phyloP scores from a whole-genome alignment of 1,140 invertebrate genomes.

The Augochlora pura region DNA sequence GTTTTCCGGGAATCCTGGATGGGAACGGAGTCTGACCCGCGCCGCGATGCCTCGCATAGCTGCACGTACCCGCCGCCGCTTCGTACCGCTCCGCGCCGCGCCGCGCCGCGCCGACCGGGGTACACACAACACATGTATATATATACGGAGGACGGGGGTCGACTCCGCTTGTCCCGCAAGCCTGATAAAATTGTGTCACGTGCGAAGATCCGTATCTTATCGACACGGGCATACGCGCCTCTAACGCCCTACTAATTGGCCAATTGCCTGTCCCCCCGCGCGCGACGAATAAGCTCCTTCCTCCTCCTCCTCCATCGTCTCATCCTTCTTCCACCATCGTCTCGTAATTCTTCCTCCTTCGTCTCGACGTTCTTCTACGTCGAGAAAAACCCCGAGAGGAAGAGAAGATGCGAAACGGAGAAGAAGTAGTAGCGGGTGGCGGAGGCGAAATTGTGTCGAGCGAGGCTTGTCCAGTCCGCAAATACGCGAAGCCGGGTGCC shows the following conservation, averaged over 20 bases:
- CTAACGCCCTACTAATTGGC: constrained; percentile 29
- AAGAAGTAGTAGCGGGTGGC: no score
- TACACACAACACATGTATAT: no score
- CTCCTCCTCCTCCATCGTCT: no score
- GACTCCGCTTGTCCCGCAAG: constrained; percentile 33
- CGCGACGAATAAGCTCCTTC: no score
- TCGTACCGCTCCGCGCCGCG: no score
- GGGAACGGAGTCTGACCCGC: constrained; percentile 41
- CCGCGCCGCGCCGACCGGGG: no score
- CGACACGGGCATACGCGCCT: neutral
- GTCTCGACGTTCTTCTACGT: no score
- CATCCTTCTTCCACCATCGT: no score
- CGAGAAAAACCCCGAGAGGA: no score
- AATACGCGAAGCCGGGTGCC: constrained; percentile 63
- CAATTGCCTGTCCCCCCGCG: neutral
- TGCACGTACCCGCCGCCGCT: constrained; percentile 32
- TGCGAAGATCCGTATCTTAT: constrained; percentile 38
- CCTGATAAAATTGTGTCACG: constrained; percentile 62
- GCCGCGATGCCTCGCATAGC: constrained; percentile 45
- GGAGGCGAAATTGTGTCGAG: constrained; percentile 11
- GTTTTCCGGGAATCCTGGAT: constrained; percentile 46
- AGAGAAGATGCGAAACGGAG: no score
- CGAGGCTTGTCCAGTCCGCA: constrained; percentile 57
- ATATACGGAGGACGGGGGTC: no score
- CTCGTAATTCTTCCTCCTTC: no score